Base-by-base conservation (phyloP, 2,888 invertebrate genomes). In the Tachina lurida region DNA sequence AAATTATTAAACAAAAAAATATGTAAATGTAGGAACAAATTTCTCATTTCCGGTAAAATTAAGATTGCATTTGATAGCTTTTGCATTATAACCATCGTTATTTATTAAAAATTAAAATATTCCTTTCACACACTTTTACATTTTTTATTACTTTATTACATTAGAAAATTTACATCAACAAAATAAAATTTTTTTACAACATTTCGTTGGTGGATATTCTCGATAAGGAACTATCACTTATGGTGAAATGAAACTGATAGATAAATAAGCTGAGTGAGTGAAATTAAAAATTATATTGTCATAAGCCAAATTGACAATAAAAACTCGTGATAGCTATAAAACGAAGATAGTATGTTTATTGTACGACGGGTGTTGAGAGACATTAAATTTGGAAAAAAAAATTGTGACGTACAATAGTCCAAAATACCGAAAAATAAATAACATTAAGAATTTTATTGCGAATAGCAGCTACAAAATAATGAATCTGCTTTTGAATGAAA, bases 291-390 rank as follows among this genome's bases (percentile, higher is more conserved):
- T 79, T 39, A 63, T 17, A 47, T 76, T 79, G 45, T 10, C 62
- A 71, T 71, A 54, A 79, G 62, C 31, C 45, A 19, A 63, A 78
- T 39, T 39, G 5, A 13, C 56, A 73, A 79, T 73, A 73, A 63
- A 56, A 73, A 65, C 71, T 39, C 65, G 73, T 79, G 78, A 79
- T 71, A 7, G 70, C 19, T 54, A 71, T 73, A 56, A 65, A 79
- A 73, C 8, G 39, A 71, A 52, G 15, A 19, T 45, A 41, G 5
- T 10, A n/a, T 12, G 1, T 15, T 47, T 47, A 15, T 15, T 10
- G 9, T 17, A 54, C 10, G 10, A 43, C n/a, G n/a, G 4, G 3
- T 62, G 45, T 60, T 43, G 12, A 12, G 13, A 47, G 45, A 19
- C 19, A 56, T 43, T 58, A 71, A 43, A 19, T 62, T 39, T 1